Conservation (phyloP, 2,113 vertebrate genomes). For the Rhinolophus sinicus region DNA sequence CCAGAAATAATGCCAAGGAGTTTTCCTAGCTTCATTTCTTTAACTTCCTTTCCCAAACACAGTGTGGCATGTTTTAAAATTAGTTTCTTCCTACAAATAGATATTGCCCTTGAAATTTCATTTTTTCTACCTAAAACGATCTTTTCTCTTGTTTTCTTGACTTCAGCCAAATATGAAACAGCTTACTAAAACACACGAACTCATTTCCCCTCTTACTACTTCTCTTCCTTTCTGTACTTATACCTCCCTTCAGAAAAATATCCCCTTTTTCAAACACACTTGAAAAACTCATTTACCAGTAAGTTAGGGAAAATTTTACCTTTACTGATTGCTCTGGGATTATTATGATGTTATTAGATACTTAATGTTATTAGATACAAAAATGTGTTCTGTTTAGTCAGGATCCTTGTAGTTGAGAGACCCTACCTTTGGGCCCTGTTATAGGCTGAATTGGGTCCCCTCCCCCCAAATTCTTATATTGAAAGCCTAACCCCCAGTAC, state of each 20-base stretch:
- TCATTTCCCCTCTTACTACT: neutral
- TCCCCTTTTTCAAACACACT: neutral
- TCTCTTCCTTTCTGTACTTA: neutral
- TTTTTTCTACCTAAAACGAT: conserved; percentile 27
- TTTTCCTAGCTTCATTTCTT: conserved; percentile 43
- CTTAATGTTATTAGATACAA: neutral
- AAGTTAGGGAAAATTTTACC: neutral
- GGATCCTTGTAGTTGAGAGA: neutral
- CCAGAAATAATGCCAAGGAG: conserved; percentile 32
- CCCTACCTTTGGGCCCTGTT: neutral
- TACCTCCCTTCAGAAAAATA: neutral
- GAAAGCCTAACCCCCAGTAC: neutral
- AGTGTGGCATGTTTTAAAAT: conserved; percentile 33
- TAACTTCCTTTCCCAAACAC: conserved; percentile 43
- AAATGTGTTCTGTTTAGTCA: neutral
- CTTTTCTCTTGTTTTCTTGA: conserved; percentile 39
- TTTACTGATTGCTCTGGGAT: neutral
- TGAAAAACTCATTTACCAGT: conserved; percentile 17
- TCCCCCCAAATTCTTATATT: neutral
- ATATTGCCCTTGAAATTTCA: conserved; percentile 44
- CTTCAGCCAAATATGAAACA: conserved; percentile 18
- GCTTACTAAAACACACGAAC: neutral
- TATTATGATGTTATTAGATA: neutral
- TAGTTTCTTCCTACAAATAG: conserved; percentile 38
- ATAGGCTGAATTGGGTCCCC: neutral